Percentiles rank a stretch among this genome's conserved stretches.
phyloP scores from a whole-genome alignment of 2,888 invertebrate species.

The Epistrophe grossulariae region DNA sequence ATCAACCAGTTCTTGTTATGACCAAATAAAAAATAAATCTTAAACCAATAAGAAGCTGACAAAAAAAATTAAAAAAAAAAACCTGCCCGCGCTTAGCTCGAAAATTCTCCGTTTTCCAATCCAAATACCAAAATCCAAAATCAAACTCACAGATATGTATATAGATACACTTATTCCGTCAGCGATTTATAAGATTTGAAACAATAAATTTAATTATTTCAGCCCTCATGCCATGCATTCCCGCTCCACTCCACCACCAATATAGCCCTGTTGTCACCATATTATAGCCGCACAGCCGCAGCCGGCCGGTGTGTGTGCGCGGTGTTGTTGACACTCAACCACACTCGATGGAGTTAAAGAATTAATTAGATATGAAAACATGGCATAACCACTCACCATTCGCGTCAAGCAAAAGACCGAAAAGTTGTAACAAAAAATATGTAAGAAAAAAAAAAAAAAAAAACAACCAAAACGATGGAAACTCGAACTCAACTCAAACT shows the following conservation, averaged over 20 bases:
- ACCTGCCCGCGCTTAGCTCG: conserved; percentile 27
- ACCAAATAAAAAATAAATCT: conserved; percentile 69
- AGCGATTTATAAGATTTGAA: conserved; percentile 51
- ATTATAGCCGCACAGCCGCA: neutral
- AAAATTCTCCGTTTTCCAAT: conserved; percentile 53
- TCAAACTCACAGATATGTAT: conserved; percentile 11
- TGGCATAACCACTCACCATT: conserved; percentile 76
- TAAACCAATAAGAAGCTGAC: conserved; percentile 9
- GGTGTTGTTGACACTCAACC: conserved; percentile 65
- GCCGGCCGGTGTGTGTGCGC: conserved; percentile 36
- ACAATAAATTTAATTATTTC: conserved; percentile 72
- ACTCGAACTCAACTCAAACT: conserved; percentile 61
- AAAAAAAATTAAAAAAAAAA: conserved; percentile 40
- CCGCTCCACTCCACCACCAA: neutral
- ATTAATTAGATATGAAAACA: conserved; percentile 76
- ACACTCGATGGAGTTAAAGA: conserved; percentile 67
- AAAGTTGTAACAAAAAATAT: conserved; percentile 30
- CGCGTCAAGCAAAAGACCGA: conserved; percentile 66
- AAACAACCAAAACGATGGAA: conserved; percentile 12
- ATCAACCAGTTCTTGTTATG: conserved; percentile 64
- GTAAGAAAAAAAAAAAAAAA: conserved; percentile 11
- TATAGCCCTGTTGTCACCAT: neutral
- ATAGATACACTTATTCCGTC: conserved; percentile 32
- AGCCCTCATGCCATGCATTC: neutral
- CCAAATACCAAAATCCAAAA: conserved; percentile 31